Conservation (phyloP, 2,888 invertebrate genomes). For the Drosophila formosana region DNA sequence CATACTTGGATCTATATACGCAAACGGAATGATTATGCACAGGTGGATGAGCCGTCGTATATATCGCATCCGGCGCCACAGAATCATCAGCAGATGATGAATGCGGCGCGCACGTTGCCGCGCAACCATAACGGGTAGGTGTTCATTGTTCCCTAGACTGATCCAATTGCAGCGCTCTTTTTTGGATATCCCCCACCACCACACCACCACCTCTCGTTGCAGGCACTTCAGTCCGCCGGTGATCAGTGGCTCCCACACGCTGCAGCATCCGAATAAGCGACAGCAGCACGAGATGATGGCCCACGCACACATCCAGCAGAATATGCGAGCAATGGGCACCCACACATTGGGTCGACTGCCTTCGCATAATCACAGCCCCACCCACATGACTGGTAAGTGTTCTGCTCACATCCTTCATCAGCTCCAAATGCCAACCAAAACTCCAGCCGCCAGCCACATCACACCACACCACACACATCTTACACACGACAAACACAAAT, state of each 20-base stretch:
- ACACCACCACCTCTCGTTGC: constrained; percentile 46
- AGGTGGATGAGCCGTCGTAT: constrained; percentile 92
- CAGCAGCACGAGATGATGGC: constrained; percentile 86
- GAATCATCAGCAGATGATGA: constrained; percentile 86
- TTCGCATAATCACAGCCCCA: constrained; percentile 88
- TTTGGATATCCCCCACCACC: constrained; percentile 31
- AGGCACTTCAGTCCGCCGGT: constrained; percentile 85
- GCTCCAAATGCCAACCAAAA: constrained; percentile 13
- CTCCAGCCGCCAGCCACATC: constrained; percentile 24
- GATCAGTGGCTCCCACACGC: constrained; percentile 85
- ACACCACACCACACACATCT: constrained; percentile 18
- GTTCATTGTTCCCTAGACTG: constrained; percentile 49
- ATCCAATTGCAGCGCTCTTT: constrained; percentile 52
- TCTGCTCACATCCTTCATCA: not conserved
- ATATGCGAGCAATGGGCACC: constrained; percentile 86
- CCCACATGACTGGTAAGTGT: constrained; percentile 85
- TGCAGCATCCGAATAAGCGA: constrained; percentile 85
- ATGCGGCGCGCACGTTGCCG: constrained; percentile 86
- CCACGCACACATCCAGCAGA: constrained; percentile 86
- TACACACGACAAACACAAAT: not conserved
- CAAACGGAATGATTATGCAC: constrained; percentile 92
- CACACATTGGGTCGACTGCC: constrained; percentile 90
- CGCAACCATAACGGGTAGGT: constrained; percentile 86
- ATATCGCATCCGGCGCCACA: constrained; percentile 85
- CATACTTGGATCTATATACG: constrained; percentile 99